Base-by-base conservation (phyloP, 2,797 vertebrate species). In the Notoglanidium macrostoma region DNA sequence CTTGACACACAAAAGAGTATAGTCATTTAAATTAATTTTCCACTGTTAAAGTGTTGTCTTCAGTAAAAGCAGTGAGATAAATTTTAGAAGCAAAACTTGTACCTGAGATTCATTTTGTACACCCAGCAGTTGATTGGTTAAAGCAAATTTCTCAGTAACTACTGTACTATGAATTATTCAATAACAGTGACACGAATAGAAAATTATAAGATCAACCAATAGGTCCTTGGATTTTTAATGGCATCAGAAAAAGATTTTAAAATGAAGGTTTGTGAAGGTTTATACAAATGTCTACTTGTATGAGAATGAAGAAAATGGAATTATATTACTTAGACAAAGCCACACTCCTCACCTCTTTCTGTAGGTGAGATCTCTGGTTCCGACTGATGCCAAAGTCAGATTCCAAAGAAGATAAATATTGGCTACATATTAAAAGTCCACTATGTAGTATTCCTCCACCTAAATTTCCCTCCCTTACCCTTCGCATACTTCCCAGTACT, bases 11-110 rank as follows among this genome's bases (percentile, higher is more conserved):
- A 70, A 54, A 74, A 73, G 51, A 65, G 11, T 9, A 29, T 74
- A 35, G 14, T 54, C n/a, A 86, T 49, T n/a, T 46, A 12, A 59
- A 63, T 63, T 21, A 0, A 61, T 74, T 83, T 67, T 83, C 26
- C 32, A 76, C 14, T 21, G 63, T 86, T 68, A 23, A 74, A 17
- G 57, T 79, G 14, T 23, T 79, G 61, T 68, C 17, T 12, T 74
- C 55, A 82, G 26, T 73, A 73, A 72, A 86, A 19, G 19, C 14
- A 82, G n/a, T 51, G 23, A 84, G 29, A 76, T 51, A 51, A n/a
- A 76, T 76, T 0, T 40, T 23, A 70, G 67, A 67, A 70, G 49
- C n/a, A 77, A 74, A 77, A 40, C 17, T 23, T 35, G 32, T 2
- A 40, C 26, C 17, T 32, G 51, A 46, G 54, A 57, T 51, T 72